Base-by-base conservation (phyloP, 1,140 invertebrate genomes). In the Brachionus rubens region DNA sequence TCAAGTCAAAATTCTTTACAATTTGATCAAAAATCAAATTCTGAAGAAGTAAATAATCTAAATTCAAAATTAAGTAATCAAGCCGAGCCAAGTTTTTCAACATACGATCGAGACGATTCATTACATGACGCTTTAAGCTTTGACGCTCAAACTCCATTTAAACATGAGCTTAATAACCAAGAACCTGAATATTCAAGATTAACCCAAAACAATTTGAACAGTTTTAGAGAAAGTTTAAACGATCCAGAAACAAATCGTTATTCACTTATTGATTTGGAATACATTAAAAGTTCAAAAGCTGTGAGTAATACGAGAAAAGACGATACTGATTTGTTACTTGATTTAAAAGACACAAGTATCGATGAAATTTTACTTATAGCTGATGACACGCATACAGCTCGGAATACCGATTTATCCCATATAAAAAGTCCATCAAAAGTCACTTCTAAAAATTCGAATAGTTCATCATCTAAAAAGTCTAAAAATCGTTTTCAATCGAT, bases 281-380 rank as follows among this genome's bases (percentile, higher is more conserved):
- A 14, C 28, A 26, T 70, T n/a, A 47, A 59, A 33, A 59, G 36
- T 16, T 24, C 19, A 19, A 65, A 65, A 62, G 9, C 16, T 36
- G 21, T 9, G 7, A 62, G 21, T 48, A 46, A 50, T 28, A 30
- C 50, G 1, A 30, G 16, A 28, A 50, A 26, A 3, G 68, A 72
- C 5, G 16, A 72, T 0, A 72, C 43, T 40, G 36, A 65, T 43
- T 43, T 43, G 24, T 24, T 59, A 30, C 33, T 50, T 9, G 65
- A 70, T 33, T 43, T 50, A 5, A 54, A 72, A 33, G 68, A 54
- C n/a, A 72, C 68, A 16, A 72, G 50, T 41, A 72, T 50, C 14
- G 68, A 72, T 28, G 68, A 72, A 72, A 72, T 72, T 30, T 40
- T 72, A 24, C 50, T 72, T 9, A 72, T 72, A 36, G 68, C 43